These are phyloP conservation scores for Bombus affinis DNA, from an alignment of 1,140 invertebrate species.

Conservation along the genomic window DNA sequence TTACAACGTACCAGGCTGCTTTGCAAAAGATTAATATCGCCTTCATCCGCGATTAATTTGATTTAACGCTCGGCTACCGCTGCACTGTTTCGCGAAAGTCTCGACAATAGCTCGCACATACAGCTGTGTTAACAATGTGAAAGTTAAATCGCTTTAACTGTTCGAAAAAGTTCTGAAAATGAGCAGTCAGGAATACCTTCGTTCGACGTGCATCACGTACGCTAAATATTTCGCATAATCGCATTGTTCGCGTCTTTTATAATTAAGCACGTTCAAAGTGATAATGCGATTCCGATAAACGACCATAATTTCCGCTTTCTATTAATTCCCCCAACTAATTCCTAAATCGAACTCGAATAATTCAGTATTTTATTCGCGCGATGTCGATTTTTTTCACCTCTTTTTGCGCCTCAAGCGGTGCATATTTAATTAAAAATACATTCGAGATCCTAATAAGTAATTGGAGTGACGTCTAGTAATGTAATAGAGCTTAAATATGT, in stretches of 20 bases:
- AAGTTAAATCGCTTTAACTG: constrained; percentile 63
- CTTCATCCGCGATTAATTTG: constrained; percentile 41
- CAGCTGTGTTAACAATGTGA: constrained; percentile 30
- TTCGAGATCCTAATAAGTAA: background rate
- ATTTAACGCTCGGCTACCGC: constrained; percentile 22
- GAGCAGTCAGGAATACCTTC: constrained; percentile 9
- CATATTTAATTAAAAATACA: background rate
- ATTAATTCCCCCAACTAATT: constrained; percentile 23
- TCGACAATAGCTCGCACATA: background rate
- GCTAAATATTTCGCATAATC: constrained; percentile 28
- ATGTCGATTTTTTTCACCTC: background rate
- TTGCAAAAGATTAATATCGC: constrained; percentile 16
- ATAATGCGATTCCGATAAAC: constrained; percentile 44
- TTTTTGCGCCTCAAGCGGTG: background rate
- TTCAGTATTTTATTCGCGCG: background rate
- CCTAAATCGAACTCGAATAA: constrained; percentile 6
- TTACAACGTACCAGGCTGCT: too few relatives aligned
- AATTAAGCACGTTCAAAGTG: constrained; percentile 38
- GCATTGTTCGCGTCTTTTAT: constrained; percentile 26
- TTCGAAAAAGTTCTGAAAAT: constrained; percentile 60
- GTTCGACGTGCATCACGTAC: too few relatives aligned
- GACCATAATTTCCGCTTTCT: constrained; percentile 2
- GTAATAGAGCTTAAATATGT: background rate
- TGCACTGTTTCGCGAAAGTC: background rate
- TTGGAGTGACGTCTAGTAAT: background rate